Evolutionary conservation across 2,113 vertebrate genomes (phyloP).

Genomic region (Phrynosoma blainvillii): DNA sequence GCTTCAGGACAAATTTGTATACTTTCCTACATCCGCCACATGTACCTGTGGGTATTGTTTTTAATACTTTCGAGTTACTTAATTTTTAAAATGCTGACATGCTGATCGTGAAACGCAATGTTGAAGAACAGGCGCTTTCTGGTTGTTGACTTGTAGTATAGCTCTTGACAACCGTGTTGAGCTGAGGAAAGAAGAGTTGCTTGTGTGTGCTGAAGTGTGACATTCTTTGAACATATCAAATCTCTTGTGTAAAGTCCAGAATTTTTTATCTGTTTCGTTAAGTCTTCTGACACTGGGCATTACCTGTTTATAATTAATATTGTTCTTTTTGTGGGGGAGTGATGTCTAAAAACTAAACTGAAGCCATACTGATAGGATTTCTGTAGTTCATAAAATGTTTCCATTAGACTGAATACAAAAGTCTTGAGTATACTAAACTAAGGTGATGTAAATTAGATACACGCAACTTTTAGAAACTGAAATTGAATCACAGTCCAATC

Average conservation of each 20-base stretch:
- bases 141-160: not conserved
- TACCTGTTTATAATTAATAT: not conserved
- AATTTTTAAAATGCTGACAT: not conserved
- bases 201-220: not conserved
- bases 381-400: not conserved
- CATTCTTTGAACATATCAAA: not conserved
- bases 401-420: not conserved
- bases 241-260: not conserved
- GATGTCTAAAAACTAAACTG: not conserved
- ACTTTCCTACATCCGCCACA: not conserved
- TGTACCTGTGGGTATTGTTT: not conserved
- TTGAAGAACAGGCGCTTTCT: not conserved
- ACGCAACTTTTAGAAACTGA: not conserved
- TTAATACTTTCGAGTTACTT: not conserved
- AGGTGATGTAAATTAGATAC: not conserved
- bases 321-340: not conserved
- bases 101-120: not conserved
- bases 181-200: not conserved
- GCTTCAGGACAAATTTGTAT: not conserved
- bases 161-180: not conserved
- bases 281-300: not conserved
- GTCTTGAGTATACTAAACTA: not conserved
- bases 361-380: slow-evolving; percentile 25
- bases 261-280: not conserved
- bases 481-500: not conserved